Base-by-base conservation (phyloP, 1,140 invertebrate genomes). In the Andrena cerasifolii region DNA sequence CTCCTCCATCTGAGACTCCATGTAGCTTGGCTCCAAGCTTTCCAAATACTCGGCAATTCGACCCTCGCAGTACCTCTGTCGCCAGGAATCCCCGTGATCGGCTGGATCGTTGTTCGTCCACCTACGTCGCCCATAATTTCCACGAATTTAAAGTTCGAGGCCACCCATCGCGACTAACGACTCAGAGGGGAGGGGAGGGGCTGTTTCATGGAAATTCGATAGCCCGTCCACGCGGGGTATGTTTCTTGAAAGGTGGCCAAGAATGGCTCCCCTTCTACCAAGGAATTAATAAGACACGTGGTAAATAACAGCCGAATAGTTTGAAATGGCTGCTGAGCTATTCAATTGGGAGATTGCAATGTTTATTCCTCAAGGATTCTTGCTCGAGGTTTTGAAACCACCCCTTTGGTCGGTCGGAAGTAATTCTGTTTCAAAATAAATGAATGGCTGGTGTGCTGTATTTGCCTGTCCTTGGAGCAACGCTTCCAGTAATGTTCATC, bases 401-500 rank as follows among this genome's bases (percentile, higher is more conserved):
- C n/a, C n/a, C n/a, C n/a, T n/a, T n/a, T n/a, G n/a, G n/a, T n/a
- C n/a, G n/a, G n/a, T n/a, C n/a, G n/a, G n/a, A n/a, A n/a, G n/a
- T n/a, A n/a, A n/a, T n/a, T n/a, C n/a, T n/a, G n/a, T n/a, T n/a
- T n/a, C n/a, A n/a, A n/a, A n/a, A n/a, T n/a, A n/a, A n/a, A n/a
- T n/a, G n/a, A n/a, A n/a, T n/a, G n/a, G n/a, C n/a, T n/a, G n/a
- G n/a, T n/a, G n/a, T n/a, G n/a, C n/a, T n/a, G n/a, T 2, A 53
- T 33, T 79, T 68, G 89, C 91, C 90, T 90, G 36, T 83, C 78
- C 70, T 85, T 84, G 1, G 90, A 86, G 18, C 85, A 84, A 18
- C 92, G 87, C 80, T 90, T 77, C 92, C 93, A 93, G 79, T 91
- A 93, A 65, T 89, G 71, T 16, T 91, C 91, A 40, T 90, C 73